phyloP scores from a whole-genome alignment of 35 echinoderm and acorn worm species.

The Lytechinus pictus region DNA sequence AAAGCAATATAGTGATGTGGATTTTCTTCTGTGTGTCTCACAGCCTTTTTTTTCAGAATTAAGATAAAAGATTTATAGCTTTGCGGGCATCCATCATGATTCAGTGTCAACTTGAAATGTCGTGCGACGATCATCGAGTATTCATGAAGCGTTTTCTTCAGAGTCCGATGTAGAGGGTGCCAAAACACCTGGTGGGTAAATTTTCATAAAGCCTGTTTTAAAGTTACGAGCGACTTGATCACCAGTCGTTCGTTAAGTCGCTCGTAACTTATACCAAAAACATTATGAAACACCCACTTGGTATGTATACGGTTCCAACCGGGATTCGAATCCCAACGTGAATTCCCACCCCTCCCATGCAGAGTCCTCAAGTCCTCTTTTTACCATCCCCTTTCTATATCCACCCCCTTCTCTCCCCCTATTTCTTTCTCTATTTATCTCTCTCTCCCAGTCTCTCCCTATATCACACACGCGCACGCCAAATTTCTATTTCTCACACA shows the following conservation, averaged over 20 bases:
- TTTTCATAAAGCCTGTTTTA: too few species aligned
- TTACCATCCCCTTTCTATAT: neutral
- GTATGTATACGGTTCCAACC: neutral
- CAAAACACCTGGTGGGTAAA: neutral
- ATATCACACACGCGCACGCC: too few species aligned
- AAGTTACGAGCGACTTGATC: too few species aligned
- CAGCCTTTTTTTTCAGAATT: neutral
- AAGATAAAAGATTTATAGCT: neutral
- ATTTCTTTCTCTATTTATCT: neutral
- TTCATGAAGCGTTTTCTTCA: neutral
- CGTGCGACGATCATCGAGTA: neutral
- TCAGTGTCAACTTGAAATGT: neutral
- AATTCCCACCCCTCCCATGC: neutral
- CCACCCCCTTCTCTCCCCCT: neutral
- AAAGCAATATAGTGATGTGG: too few species aligned
- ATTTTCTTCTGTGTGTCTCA: too few species aligned
- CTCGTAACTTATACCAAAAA: too few species aligned
- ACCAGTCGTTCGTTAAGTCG: too few species aligned
- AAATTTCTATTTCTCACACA: too few species aligned
- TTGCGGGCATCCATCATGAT: neutral
- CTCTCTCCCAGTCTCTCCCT: neutral
- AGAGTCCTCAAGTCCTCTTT: too few species aligned
- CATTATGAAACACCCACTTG: too few species aligned
- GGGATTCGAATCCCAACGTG: neutral
- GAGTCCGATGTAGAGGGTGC: neutral